phyloP scores from a whole-genome alignment of 2,888 invertebrate genomes.

The Mactromeris polynyma region DNA sequence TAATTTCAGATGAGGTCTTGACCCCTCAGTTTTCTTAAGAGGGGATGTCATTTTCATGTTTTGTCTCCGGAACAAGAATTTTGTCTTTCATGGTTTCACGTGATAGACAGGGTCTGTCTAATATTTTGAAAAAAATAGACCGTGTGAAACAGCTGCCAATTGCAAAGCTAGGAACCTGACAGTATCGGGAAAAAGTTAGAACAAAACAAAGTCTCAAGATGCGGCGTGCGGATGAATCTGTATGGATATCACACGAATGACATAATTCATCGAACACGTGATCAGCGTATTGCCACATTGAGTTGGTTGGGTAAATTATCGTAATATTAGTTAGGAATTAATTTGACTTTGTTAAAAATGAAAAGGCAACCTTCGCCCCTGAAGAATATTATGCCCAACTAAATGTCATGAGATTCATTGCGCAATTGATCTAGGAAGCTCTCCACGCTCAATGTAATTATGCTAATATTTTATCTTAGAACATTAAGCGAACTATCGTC shows the following conservation, averaged over 20 bases:
- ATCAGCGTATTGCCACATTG: not conserved
- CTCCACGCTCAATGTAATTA: not conserved
- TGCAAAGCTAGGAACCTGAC: slow-evolving; percentile 10
- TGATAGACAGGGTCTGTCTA: slow-evolving; percentile 26
- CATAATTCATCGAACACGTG: slow-evolving; percentile 33
- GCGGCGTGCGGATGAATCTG: slow-evolving; percentile 2
- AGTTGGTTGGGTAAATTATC: slow-evolving; percentile 18
- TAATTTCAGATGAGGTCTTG: slow-evolving; percentile 27
- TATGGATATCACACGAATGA: not conserved
- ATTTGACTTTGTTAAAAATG: slow-evolving; percentile 20
- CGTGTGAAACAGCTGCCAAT: slow-evolving; percentile 26
- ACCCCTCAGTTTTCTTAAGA: slow-evolving; percentile 20
- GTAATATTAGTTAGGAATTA: slow-evolving; percentile 38
- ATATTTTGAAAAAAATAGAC: slow-evolving; percentile 17
- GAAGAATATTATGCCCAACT: slow-evolving; percentile 7
- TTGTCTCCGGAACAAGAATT: slow-evolving; percentile 28
- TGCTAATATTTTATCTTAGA: slow-evolving; percentile 17
- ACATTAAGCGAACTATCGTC: not conserved
- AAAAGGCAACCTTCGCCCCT: slow-evolving; percentile 7
- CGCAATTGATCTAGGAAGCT: slow-evolving; percentile 20
- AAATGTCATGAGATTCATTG: not conserved
- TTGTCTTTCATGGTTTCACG: slow-evolving; percentile 42
- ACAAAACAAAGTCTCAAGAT: slow-evolving; percentile 28
- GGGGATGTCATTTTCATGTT: slow-evolving; percentile 28
- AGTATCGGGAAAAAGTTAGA: slow-evolving; percentile 10